Evolutionary conservation across 2,113 vertebrate species (phyloP).

Genomic region (Embiotoca jacksoni): DNA sequence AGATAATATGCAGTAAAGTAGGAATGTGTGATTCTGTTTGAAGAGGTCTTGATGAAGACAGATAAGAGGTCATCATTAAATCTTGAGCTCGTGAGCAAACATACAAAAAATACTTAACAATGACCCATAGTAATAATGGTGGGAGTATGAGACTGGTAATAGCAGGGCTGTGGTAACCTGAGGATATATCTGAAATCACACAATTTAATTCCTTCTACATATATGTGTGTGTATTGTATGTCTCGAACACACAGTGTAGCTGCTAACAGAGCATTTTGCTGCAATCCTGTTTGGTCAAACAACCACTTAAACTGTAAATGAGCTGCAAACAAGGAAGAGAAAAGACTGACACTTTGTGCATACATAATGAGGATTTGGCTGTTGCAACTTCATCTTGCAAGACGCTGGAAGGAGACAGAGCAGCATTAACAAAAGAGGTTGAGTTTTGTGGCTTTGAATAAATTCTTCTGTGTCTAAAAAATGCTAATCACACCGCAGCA

Average conservation of each 20-base stretch:
- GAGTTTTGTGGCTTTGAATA: not conserved
- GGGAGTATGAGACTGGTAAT: slow-evolving; percentile 3
- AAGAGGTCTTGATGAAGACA: slow-evolving; percentile 28
- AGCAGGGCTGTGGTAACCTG: slow-evolving; percentile 24
- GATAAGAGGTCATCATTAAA: slow-evolving; percentile 32
- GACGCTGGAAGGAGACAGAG: not conserved
- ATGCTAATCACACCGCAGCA: slow-evolving; percentile 3
- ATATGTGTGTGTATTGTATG: not conserved
- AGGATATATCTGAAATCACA: slow-evolving; percentile 38
- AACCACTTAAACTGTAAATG: slow-evolving; percentile 65
- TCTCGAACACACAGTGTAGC: slow-evolving; percentile 1
- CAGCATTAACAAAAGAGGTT: not conserved
- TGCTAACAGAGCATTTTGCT: slow-evolving; percentile 30
- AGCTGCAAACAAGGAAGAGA: slow-evolving; percentile 53
- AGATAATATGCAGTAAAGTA: slow-evolving; percentile 33
- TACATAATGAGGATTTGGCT: slow-evolving; percentile 22
- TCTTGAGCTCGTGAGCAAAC: not conserved
- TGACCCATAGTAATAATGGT: not conserved
- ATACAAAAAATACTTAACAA: slow-evolving; percentile 6
- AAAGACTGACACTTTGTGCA: slow-evolving; percentile 20
- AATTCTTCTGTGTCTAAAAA: not conserved
- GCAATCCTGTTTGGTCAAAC: slow-evolving; percentile 32
- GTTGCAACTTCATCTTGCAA: slow-evolving; percentile 1
- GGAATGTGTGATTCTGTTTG: slow-evolving; percentile 15
- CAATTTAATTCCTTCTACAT: slow-evolving; percentile 14